Percentiles rank a stretch among this genome's conserved stretches.
phyloP scores from a whole-genome alignment of 1,140 invertebrate genomes.

The Cotesia typhae region DNA sequence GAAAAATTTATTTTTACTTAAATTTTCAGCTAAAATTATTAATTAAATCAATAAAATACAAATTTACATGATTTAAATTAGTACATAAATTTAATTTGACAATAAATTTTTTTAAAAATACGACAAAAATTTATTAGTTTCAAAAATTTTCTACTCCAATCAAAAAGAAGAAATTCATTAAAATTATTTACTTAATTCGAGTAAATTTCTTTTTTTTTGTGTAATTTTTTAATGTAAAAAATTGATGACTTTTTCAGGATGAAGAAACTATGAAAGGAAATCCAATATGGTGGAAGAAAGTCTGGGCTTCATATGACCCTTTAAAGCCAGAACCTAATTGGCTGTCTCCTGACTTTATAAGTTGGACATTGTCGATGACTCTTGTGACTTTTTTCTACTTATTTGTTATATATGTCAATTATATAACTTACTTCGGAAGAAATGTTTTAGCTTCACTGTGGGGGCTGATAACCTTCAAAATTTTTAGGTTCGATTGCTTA shows the following conservation, averaged over 20 bases:
- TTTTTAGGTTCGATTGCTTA: too few relatives aligned
- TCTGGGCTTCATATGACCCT: constrained; percentile 58
- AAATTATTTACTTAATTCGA: too few relatives aligned
- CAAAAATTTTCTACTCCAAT: too few relatives aligned
- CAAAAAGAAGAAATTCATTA: too few relatives aligned
- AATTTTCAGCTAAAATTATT: too few relatives aligned
- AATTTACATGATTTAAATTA: too few relatives aligned
- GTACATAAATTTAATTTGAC: too few relatives aligned
- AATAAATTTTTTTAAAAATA: too few relatives aligned
- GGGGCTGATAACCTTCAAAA: not conserved
- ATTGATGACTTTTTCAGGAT: constrained; percentile 44
- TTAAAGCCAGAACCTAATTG: constrained; percentile 43
- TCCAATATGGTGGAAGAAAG: constrained; percentile 57
- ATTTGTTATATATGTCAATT: constrained; percentile 42
- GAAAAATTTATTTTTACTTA: too few relatives aligned
- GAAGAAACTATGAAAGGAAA: constrained; percentile 45
- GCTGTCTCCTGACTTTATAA: constrained; percentile 55
- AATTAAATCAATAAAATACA: too few relatives aligned
- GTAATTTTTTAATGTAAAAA: constrained; percentile 1
- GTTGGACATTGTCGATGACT: constrained; percentile 56
- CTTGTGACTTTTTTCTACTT: constrained; percentile 41
- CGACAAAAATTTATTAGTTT: too few relatives aligned
- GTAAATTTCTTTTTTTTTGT: not conserved
- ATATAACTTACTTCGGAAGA: constrained; percentile 28
- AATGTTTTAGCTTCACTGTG: constrained; percentile 8